phyloP scores from a whole-genome alignment of 2,797 vertebrate species.

The Pachyuromys duprasi region DNA sequence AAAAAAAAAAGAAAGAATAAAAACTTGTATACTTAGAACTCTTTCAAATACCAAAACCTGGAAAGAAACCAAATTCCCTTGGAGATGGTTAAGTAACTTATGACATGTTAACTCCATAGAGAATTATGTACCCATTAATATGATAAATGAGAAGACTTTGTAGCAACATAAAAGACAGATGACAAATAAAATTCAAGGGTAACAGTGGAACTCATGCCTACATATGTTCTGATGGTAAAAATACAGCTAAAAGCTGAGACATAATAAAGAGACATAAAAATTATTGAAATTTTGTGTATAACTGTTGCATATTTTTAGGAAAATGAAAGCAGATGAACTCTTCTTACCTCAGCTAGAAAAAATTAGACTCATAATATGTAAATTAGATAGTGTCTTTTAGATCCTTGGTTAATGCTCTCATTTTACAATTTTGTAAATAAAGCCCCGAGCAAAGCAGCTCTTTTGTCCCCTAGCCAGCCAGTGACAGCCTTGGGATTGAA shows the following conservation, averaged over 20 bases:
- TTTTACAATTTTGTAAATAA: conserved; percentile 30
- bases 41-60: conserved; percentile 72
- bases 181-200: conserved; percentile 55
- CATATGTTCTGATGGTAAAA: conserved; percentile 34
- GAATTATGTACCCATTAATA: conserved; percentile 76
- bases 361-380: background rate
- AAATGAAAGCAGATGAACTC: conserved; percentile 19
- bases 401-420: background rate
- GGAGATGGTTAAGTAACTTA: conserved; percentile 75
- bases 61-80: conserved; percentile 72
- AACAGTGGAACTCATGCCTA: background rate
- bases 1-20: background rate
- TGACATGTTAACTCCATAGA: conserved; percentile 69
- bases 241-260: conserved; percentile 37
- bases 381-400: background rate
- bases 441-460: background rate
- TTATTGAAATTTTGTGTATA: conserved; percentile 27
- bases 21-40: conserved; percentile 4
- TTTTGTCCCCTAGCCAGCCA: background rate
- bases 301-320: background rate
- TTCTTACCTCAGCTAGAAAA: conserved; percentile 11
- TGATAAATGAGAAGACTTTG: conserved; percentile 73
- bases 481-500: background rate
- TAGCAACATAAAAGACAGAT: conserved; percentile 62
- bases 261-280: conserved; percentile 49